Evolutionary conservation across 2,888 invertebrate species (phyloP).

Genomic region (Merodon equestris): DNA sequence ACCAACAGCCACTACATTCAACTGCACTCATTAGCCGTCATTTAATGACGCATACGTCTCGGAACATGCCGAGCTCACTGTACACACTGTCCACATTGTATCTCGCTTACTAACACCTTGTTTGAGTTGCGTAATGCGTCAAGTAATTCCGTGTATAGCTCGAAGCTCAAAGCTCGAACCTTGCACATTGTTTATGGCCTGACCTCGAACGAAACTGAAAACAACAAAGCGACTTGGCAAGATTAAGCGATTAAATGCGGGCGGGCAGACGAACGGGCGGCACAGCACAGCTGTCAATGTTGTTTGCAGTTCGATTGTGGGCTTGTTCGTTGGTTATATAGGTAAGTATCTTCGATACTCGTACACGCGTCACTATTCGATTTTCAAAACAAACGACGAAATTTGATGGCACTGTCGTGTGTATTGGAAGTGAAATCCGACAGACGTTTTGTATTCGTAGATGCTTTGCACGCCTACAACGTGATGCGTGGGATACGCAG

Average conservation of each 20-base stretch:
- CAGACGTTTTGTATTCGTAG: constrained; percentile 29
- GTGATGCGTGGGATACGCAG: constrained; percentile 26
- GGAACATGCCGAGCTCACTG: too few species aligned
- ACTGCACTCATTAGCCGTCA: constrained; percentile 19
- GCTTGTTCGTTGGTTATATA: too few species aligned
- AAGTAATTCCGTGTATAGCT: constrained; percentile 61
- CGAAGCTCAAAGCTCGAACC: constrained; percentile 45
- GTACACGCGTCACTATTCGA: too few species aligned
- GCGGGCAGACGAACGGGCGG: too few species aligned
- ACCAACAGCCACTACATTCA: not conserved
- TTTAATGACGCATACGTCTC: constrained; percentile 18
- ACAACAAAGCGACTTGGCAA: not conserved
- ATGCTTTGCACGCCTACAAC: constrained; percentile 41
- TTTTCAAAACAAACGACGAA: not conserved
- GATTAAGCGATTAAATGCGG: not conserved
- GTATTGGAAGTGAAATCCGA: constrained; percentile 45
- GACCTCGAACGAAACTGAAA: constrained; percentile 62
- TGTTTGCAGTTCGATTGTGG: too few species aligned
- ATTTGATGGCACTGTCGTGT: constrained; percentile 2
- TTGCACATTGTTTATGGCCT: constrained; percentile 30
- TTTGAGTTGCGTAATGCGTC: constrained; percentile 46
- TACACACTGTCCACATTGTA: constrained; percentile 2
- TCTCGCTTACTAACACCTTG: constrained; percentile 30
- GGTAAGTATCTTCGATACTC: too few species aligned
- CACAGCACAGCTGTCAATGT: constrained; percentile 7